Conservation (phyloP, 37 sponge, comb jelly and placozoan species). For the Ephydatia muelleri region DNA sequence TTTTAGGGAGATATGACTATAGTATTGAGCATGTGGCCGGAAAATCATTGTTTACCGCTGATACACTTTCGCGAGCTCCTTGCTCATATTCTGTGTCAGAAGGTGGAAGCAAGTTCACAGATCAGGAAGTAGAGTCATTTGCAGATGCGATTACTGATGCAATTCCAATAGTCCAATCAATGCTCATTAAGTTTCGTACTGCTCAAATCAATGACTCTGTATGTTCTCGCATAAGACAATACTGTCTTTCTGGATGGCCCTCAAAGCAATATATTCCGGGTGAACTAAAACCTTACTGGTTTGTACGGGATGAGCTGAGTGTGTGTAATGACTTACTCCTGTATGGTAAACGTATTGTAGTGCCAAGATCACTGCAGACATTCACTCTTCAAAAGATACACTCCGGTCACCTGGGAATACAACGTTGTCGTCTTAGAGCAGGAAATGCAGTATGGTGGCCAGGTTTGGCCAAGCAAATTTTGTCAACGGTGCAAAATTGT, state of each 20-base stretch:
- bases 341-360: conserved; percentile 7
- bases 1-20: conserved; percentile 19
- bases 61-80: conserved; percentile 33
- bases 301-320: conserved; percentile 3
- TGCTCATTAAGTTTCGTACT: neutral
- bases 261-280: neutral
- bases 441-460: conserved; percentile 51
- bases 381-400: conserved; percentile 24
- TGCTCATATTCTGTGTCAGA: neutral
- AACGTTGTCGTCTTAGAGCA: conserved; percentile 13
- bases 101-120: neutral
- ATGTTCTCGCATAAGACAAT: neutral
- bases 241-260: conserved; percentile 28
- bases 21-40: conserved; percentile 1
- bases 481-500: conserved; percentile 8
- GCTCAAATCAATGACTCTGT: conserved; percentile 16
- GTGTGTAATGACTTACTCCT: conserved; percentile 8
- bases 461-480: conserved; percentile 19
- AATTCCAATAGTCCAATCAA: conserved; percentile 7
- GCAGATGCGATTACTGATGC: neutral
- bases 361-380: neutral
- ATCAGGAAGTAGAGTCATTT: conserved; percentile 13
- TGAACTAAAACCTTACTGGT: neutral
- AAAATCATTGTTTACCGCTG: conserved; percentile 6
- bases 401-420: conserved; percentile 25